Evolutionary conservation across 2,888 invertebrate genomes (phyloP), one percentile per base, ranked within the genome.

Genomic region (Drepanosiphum platanoidis): DNA sequence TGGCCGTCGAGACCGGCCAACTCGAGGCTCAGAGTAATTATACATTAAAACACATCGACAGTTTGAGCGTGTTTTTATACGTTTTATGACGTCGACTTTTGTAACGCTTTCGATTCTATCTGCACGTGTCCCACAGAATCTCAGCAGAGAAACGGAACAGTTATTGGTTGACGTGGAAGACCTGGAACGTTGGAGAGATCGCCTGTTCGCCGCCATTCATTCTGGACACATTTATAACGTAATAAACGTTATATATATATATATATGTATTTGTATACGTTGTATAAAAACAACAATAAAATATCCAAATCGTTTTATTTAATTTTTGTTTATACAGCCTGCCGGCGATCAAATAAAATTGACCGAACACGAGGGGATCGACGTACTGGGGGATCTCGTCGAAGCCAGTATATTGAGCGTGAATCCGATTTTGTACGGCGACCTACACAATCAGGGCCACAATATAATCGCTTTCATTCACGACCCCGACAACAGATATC

Each of bases 381-480:
- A 96, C 88, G 90, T 93, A 13, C 91, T 96, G 32, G 96, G 96
- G 13, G 94, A 96, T 89, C 92, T 96, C 88, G 91, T 96, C 89
- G 96, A 96, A 90, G 92, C 95, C 0, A 93, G 93, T 52, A 92
- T 92, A 87, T 89, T 95, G 70, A 94, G 94, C 72, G 92, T 92
- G 7, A 95, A 95, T 90, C 90, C 92, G 2, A 90, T 90, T 52
- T 91, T 94, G 88, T 95, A 95, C 89, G 96, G 96, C 0, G 94
- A 95, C 89, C 88, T 95, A 64, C 96, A 96, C 90, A 96, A 96
- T 90, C 92, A 94, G 90, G 95, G 95, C 0, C 96, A 96, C 88
- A 92, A 95, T 8, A 92, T 94, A 88, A 92, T 96, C 87, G 93
- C 95, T 0, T 94, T 93, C 89, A 90, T 93, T 3, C 96, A 96